Evolutionary conservation across 2,888 invertebrate genomes (phyloP), one percentile per base, ranked within the genome.

Genomic region (Augiades crinisus): DNA sequence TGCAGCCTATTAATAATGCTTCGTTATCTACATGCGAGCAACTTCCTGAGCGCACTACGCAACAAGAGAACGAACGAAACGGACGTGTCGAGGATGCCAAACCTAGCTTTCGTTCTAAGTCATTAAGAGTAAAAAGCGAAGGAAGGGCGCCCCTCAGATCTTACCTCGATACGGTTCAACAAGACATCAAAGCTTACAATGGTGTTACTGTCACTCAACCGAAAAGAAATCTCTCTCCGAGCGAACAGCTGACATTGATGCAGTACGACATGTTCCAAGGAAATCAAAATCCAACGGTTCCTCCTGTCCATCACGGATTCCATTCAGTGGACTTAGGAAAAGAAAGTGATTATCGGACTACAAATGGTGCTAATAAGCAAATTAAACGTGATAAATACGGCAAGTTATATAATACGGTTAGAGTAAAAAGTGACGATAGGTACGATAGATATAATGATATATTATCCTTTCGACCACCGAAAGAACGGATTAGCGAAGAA

Each of bases 51-150:
- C 80, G 72, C 78, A 87, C 68, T 68, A 72, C 76, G 68, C 83
- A 80, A 74, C 72, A 69, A 61, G 68, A 70, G 52, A 79, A 78
- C 73, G 78, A 71, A 68, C 80, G 76, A 69, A 84, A 74, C 72
- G 82, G 82, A 81, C 82, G 86, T 62, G 71, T 70, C 47, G 86
- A 86, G 70, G 81, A 80, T 63, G 68, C 61, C 57, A 88, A 81
- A 67, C 86, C 88, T 63, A 87, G 79, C 71, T 88, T 88, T 79
- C 88, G 90, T 62, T 90, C 90, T 55, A 90, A 90, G 76, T 90
- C 90, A 53, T 74, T 90, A 58, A 81, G 90, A 76, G 83, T 90
- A 31, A 90, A 89, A 75, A 90, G 87, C 67, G 90, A 90, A 78
- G 86, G 86, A 57, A 78, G 89, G 69, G 76, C 80, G 27, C 88